A percentile compares a stretch with the other conserved stretches of the same genome.
Conservation (phyloP, 23 tunicate genomes). For the Clavelina lepadiformis region DNA sequence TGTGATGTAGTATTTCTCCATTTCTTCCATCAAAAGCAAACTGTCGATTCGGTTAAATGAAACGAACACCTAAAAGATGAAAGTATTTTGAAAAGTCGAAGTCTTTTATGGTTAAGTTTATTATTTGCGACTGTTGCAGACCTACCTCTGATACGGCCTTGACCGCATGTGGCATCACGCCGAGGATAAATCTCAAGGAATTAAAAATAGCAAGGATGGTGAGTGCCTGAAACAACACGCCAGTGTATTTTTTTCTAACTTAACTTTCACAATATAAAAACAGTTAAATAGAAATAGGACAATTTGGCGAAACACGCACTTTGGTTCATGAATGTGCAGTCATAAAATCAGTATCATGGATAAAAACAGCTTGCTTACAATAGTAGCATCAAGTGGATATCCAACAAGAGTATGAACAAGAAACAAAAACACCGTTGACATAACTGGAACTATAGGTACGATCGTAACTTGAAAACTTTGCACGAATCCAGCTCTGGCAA, state of each 20-base stretch:
- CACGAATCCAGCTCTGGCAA: conserved; percentile 51
- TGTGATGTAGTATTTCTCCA: conserved; percentile 47
- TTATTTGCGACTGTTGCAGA: neutral
- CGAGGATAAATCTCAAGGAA: conserved; percentile 75
- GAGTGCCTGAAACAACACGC: conserved; percentile 49
- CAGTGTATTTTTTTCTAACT: too few relatives aligned
- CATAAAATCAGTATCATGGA: neutral
- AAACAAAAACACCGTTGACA: conserved; percentile 61
- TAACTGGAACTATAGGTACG: conserved; percentile 75
- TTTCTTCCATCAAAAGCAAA: conserved; percentile 75
- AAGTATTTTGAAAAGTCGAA: neutral
- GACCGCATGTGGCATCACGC: conserved; percentile 74
- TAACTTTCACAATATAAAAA: too few relatives aligned
- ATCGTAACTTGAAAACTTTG: conserved; percentile 71
- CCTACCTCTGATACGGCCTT: conserved; percentile 77
- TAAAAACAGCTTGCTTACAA: conserved; percentile 11
- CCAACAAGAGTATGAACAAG: conserved; percentile 78
- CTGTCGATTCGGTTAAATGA: conserved; percentile 72
- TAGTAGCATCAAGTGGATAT: conserved; percentile 61
- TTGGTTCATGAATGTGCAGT: too few relatives aligned
- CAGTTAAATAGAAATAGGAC: too few relatives aligned
- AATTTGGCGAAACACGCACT: too few relatives aligned
- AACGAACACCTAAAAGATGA: conserved; percentile 49
- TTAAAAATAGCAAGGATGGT: conserved; percentile 80
- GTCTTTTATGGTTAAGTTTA: neutral